phyloP scores from a whole-genome alignment of 2,113 vertebrate genomes.

The Pogona vitticeps region DNA sequence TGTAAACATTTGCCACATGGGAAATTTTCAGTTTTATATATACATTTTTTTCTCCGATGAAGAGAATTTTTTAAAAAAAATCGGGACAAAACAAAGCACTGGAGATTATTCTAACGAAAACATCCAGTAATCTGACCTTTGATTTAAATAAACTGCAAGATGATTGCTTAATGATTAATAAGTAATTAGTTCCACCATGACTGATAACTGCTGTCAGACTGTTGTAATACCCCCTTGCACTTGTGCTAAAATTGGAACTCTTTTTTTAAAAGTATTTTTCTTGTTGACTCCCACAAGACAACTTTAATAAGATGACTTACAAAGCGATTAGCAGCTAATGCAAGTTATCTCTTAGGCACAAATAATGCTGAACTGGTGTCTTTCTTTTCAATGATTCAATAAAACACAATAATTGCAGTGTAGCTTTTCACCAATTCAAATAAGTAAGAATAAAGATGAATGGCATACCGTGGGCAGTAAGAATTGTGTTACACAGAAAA shows the following conservation, averaged over 20 bases:
- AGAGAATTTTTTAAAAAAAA: constrained; percentile 22
- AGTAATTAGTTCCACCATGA: constrained; percentile 56
- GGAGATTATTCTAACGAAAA: constrained; percentile 47
- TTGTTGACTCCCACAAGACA: constrained; percentile 49
- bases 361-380: constrained; percentile 12
- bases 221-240: constrained; percentile 40
- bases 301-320: neutral
- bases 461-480: neutral
- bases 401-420: neutral
- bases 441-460: neutral
- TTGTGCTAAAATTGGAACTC: constrained; percentile 24
- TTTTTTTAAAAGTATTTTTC: neutral
- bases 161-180: constrained; percentile 62
- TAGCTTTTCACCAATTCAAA: neutral
- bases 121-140: constrained; percentile 37
- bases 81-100: constrained; percentile 7
- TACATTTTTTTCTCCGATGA: constrained; percentile 21
- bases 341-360: constrained; percentile 7
- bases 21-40: too few species aligned
- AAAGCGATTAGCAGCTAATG: constrained; percentile 20
- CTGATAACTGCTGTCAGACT: constrained; percentile 46
- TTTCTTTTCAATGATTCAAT: neutral
- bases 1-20: too few species aligned
- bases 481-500: neutral
- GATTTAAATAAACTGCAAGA: constrained; percentile 56